These are phyloP conservation scores for Drosophila gaucha DNA, from an alignment of 2,888 invertebrate species.

Conservation along the genomic window DNA sequence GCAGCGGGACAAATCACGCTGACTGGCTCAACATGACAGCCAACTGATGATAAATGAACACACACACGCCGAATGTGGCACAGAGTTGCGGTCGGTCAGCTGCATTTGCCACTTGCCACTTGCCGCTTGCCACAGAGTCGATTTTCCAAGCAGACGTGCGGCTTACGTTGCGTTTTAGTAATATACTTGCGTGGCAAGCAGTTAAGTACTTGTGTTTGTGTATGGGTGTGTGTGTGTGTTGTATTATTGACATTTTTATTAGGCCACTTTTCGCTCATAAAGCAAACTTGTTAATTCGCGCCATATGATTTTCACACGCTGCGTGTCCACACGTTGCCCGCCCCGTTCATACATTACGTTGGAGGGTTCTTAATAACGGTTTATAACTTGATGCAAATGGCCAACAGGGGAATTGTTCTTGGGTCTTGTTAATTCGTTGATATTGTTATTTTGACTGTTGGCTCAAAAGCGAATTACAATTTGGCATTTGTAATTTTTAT, in stretches of 20 bases:
- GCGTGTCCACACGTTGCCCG: background rate
- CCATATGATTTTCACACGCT: slow-evolving; percentile 48
- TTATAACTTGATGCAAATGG: slow-evolving; percentile 38
- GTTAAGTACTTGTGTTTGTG: slow-evolving; percentile 7
- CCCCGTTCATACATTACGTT: background rate
- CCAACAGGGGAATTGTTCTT: slow-evolving; percentile 36
- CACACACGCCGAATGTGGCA: slow-evolving; percentile 47
- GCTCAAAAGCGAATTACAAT: slow-evolving; percentile 33
- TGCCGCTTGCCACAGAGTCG: slow-evolving; percentile 43
- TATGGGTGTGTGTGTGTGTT: slow-evolving; percentile 23
- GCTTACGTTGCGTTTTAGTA: slow-evolving; percentile 65
- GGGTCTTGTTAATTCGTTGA: slow-evolving; percentile 3
- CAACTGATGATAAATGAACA: slow-evolving; percentile 69
- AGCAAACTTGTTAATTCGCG: slow-evolving; percentile 68
- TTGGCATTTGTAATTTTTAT: slow-evolving; percentile 31
- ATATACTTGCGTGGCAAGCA: slow-evolving; percentile 39
- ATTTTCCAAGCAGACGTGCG: slow-evolving; percentile 38
- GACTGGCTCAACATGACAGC: slow-evolving; percentile 65
- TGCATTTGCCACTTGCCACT: slow-evolving; percentile 44
- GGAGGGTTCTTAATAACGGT: slow-evolving; percentile 22
- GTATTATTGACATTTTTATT: slow-evolving; percentile 74
- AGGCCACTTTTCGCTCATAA: slow-evolving; percentile 53
- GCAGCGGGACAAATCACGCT: slow-evolving; percentile 68
- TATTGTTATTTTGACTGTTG: slow-evolving; percentile 5
- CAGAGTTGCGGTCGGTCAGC: slow-evolving; percentile 61